phyloP scores from a whole-genome alignment of 1,140 invertebrate species.

The Papilio glaucus region DNA sequence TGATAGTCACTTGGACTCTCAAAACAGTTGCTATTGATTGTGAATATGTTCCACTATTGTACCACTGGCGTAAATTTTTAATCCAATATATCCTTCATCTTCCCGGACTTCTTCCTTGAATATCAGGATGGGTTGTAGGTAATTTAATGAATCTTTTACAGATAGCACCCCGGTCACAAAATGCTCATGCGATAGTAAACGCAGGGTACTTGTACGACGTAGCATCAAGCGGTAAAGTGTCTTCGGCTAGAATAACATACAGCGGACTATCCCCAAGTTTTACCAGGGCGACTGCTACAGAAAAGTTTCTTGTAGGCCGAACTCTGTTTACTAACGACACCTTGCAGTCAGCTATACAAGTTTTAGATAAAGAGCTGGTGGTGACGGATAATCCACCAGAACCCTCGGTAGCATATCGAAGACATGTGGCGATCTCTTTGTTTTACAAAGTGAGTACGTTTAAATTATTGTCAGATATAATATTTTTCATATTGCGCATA shows the following conservation, averaged over 20 bases:
- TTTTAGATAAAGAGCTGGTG: slow-evolving; percentile 84
- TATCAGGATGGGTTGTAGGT: slow-evolving; percentile 15
- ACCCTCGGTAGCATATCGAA: slow-evolving; percentile 85
- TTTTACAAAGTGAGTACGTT: slow-evolving; percentile 86
- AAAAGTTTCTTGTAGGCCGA: slow-evolving; percentile 83
- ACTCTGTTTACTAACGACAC: slow-evolving; percentile 76
- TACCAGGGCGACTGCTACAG: slow-evolving; percentile 83
- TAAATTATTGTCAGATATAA: background rate
- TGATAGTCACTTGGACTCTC: too few relatives aligned
- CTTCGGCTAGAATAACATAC: slow-evolving; percentile 74
- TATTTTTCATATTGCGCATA: too few relatives aligned
- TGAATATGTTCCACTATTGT: too few relatives aligned
- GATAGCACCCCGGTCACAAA: slow-evolving; percentile 64
- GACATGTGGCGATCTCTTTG: slow-evolving; percentile 82
- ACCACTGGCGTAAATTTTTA: too few relatives aligned
- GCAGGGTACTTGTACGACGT: slow-evolving; percentile 60
- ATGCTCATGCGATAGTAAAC: slow-evolving; percentile 58
- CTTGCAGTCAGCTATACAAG: slow-evolving; percentile 80
- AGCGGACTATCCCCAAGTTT: slow-evolving; percentile 88
- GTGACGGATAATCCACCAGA: slow-evolving; percentile 84
- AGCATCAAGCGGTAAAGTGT: slow-evolving; percentile 38
- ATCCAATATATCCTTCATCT: too few relatives aligned
- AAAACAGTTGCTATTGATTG: too few relatives aligned
- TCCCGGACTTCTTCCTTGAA: slow-evolving; percentile 4
- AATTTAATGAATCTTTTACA: slow-evolving; percentile 42